A percentile compares a stretch with the other conserved stretches of the same genome.
Conservation (phyloP, 2,797 vertebrate species). For the Helostoma temminkii region DNA sequence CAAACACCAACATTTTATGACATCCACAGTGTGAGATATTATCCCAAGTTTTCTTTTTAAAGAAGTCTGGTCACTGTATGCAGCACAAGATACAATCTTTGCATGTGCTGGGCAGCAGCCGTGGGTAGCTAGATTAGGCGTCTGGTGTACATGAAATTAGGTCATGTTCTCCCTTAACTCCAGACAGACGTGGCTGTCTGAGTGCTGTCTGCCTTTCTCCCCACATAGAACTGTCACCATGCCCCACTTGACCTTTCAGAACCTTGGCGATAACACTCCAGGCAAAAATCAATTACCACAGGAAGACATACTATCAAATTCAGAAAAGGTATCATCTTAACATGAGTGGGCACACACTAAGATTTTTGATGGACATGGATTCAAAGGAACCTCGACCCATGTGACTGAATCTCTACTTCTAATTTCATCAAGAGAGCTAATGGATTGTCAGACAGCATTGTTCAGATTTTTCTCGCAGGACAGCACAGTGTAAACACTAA, state of each 20-base stretch:
- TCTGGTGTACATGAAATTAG: conserved; percentile 70
- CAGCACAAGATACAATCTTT: conserved; percentile 21
- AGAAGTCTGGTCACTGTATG: conserved; percentile 22
- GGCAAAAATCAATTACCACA: conserved; percentile 76
- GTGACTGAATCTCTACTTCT: conserved; percentile 66
- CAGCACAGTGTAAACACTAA: conserved; percentile 30
- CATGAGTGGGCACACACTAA: conserved; percentile 40
- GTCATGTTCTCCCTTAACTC: conserved; percentile 68
- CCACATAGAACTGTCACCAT: conserved; percentile 60
- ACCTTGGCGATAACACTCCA: conserved; percentile 47
- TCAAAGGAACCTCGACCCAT: conserved; percentile 45
- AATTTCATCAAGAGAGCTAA: conserved; percentile 61
- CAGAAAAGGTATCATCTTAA: conserved; percentile 50
- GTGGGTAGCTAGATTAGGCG: conserved; percentile 49
- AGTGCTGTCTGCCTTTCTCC: conserved; percentile 70
- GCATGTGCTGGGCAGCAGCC: conserved; percentile 25
- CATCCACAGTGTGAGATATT: conserved; percentile 40
- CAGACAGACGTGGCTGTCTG: conserved; percentile 68
- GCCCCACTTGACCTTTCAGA: conserved; percentile 76
- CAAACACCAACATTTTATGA: conserved; percentile 62
- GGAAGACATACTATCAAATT: conserved; percentile 56
- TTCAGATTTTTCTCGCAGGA: conserved; percentile 39
- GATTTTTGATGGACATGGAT: conserved; percentile 31
- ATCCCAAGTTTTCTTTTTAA: conserved; percentile 43
- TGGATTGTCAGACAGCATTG: conserved; percentile 42